Percentiles rank a stretch among this genome's conserved stretches.
phyloP scores from a whole-genome alignment of 2,113 vertebrate species.

The Crypturellus undulatus region DNA sequence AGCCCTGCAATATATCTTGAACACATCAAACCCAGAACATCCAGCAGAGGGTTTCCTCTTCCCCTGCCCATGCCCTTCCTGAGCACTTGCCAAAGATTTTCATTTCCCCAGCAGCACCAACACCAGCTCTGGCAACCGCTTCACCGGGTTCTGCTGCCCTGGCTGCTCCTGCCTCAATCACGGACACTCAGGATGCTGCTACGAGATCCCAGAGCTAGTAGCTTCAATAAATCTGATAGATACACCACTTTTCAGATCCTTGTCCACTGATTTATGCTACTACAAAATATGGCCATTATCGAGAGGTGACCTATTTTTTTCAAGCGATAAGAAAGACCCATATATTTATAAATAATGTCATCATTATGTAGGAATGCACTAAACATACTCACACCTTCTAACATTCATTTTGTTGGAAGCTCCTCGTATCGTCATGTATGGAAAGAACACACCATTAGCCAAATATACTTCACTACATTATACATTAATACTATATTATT shows the following conservation, averaged over 20 bases:
- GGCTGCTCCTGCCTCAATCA: background rate
- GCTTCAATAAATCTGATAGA: background rate
- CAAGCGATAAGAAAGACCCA: background rate
- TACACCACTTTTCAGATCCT: background rate
- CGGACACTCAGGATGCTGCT: background rate
- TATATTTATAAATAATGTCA: background rate
- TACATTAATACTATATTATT: background rate
- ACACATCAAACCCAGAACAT: background rate
- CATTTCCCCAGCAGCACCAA: conserved; percentile 41
- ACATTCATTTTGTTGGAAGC: background rate
- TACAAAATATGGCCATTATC: background rate
- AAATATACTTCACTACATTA: background rate
- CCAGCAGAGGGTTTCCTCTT: conserved; percentile 57
- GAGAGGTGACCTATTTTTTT: background rate
- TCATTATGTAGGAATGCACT: background rate
- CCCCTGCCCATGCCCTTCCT: conserved; percentile 55
- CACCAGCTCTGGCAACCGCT: background rate
- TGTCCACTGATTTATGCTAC: background rate
- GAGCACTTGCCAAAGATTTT: conserved; percentile 46
- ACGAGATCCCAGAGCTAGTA: fast-evolving
- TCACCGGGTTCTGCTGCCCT: background rate
- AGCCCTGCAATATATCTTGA: background rate
- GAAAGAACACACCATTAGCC: background rate
- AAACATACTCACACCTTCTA: background rate
- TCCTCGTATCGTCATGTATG: no score